Evolutionary conservation across 1,140 invertebrate species (phyloP).

Genomic region (Cardiocondyla obscurior): DNA sequence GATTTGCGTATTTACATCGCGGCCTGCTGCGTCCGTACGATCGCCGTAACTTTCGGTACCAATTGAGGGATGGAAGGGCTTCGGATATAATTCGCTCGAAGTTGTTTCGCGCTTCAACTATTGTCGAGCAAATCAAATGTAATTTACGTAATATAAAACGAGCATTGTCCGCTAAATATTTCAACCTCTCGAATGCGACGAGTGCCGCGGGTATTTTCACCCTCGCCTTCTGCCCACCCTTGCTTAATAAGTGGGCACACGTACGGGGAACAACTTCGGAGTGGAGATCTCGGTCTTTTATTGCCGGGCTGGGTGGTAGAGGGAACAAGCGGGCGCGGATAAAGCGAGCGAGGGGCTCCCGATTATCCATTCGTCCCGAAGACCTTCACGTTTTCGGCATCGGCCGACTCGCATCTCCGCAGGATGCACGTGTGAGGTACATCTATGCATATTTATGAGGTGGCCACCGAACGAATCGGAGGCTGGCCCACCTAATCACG

Average conservation of each 20-base stretch:
- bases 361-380: constrained; percentile 72
- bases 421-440: constrained; percentile 53
- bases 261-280: constrained; percentile 57
- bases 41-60: too few species aligned
- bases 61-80: too few species aligned
- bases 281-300: constrained; percentile 58
- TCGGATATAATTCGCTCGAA: too few species aligned
- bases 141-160: constrained; percentile 10
- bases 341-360: constrained; percentile 58
- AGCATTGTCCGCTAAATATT: constrained; percentile 55
- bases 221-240: constrained; percentile 25
- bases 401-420: constrained; percentile 3
- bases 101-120: too few species aligned
- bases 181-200: not conserved
- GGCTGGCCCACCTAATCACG: constrained; percentile 26
- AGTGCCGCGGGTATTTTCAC: not conserved
- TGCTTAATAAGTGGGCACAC: constrained; percentile 69
- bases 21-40: too few species aligned
- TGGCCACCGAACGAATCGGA: constrained; percentile 44
- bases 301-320: constrained; percentile 10
- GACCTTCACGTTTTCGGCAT: constrained; percentile 60
- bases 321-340: constrained; percentile 24
- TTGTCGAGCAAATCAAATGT: not conserved
- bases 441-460: constrained; percentile 36
- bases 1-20: not conserved